These are phyloP conservation scores for Xiphorhynchus elegans DNA, from an alignment of 2,113 vertebrate species.

Conservation along the genomic window DNA sequence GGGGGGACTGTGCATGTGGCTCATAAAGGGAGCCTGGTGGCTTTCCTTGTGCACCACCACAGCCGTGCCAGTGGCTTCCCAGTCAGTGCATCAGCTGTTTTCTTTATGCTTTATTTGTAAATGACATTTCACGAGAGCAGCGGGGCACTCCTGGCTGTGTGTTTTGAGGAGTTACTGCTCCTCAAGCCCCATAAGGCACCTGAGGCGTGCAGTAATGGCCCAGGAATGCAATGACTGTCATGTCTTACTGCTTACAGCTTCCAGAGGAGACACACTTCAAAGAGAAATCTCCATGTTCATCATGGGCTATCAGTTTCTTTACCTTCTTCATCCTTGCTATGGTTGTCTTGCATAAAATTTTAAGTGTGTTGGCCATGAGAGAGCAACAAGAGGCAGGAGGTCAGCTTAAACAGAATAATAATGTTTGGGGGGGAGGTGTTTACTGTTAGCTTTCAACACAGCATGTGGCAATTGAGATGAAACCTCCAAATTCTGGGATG, in stretches of 20 bases:
- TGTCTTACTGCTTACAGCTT: slow-evolving; percentile 1
- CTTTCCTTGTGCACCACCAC: not conserved
- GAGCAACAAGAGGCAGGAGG: slow-evolving; percentile 38
- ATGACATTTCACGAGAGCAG: slow-evolving; percentile 4
- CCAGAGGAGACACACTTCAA: not conserved
- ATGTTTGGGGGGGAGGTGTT: not conserved
- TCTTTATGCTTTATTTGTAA: slow-evolving; percentile 30
- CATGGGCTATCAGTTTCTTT: slow-evolving; percentile 9
- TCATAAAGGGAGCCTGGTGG: not conserved
- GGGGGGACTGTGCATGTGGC: not conserved
- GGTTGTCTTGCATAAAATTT: not conserved
- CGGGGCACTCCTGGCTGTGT: not conserved
- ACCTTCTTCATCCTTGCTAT: not conserved
- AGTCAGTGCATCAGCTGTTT: not conserved
- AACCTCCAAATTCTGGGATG: not conserved
- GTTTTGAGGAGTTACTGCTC: not conserved
- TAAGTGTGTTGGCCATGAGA: not conserved
- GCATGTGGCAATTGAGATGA: not conserved
- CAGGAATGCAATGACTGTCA: not conserved
- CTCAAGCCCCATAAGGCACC: not conserved
- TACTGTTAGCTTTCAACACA: not conserved
- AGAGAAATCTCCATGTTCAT: slow-evolving; percentile 2
- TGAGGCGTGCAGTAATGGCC: slow-evolving; percentile 5
- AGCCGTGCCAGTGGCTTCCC: not conserved
- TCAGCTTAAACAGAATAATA: slow-evolving; percentile 57